Base-by-base conservation (phyloP, 2,113 vertebrate genomes). In the Actenoides hombroni region DNA sequence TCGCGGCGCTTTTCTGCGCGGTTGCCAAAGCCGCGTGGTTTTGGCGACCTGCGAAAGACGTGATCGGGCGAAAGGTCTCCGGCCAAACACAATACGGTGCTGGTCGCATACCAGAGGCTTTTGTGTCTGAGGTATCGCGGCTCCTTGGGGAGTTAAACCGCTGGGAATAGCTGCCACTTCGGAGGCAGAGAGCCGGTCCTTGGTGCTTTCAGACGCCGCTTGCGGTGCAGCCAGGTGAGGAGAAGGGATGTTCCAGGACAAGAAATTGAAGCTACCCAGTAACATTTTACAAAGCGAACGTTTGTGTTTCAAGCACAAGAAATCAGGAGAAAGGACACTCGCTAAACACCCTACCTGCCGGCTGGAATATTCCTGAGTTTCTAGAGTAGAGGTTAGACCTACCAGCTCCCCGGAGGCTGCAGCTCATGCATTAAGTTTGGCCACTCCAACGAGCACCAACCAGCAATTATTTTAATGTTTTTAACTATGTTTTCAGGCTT, bases 401-500 rank as follows among this genome's bases (percentile, higher is more conserved):
- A n/a, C 49, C 23, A 89, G 77, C 63, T 89, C 81, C 94, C 95
- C 6, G 9, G 95, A 92, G 95, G 91, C 6, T 0, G 90, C 69
- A 93, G 86, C 86, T 96, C 76, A 26, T 86, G 40, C 86, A 92
- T 96, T 95, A 86, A 84, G 67, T 91, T 92, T 75, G 77, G 69
- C n/a, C 92, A 69, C 81, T 87, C 74, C 65, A 73, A 76, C 0
- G 0, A 94, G 77, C 89, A 63, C 74, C 90, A 83, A 37, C 28
- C 70, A 85, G 91, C 95, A 92, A 94, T 96, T 96, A 96, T 94
- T 96, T 94, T 86, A 87, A 92, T 76, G 65, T 86, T 94, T 51
- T 96, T 95, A 95, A 96, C 81, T 87, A 89, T 92, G 94, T 96
- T 95, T 94, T 92, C 94, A 92, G 96, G 95, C 95, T 95, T 94